A percentile compares a stretch with the other conserved stretches of the same genome.
phyloP scores from a whole-genome alignment of 2,888 invertebrate genomes.

The Eledone cirrhosa region DNA sequence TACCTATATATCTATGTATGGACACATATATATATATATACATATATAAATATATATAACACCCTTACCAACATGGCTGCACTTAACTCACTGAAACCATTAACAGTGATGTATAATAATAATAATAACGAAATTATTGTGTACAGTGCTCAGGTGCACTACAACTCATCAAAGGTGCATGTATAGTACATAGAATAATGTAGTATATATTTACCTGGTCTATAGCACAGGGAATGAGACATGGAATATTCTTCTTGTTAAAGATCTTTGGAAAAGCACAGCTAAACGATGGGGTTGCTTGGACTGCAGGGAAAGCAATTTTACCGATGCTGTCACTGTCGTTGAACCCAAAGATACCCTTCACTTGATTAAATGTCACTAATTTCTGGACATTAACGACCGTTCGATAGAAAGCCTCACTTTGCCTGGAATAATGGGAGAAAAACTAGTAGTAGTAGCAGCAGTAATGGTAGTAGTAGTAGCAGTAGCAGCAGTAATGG shows the following conservation, averaged over 20 bases:
- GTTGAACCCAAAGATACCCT: constrained; percentile 97
- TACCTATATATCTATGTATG: no score
- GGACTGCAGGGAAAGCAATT: constrained; percentile 94
- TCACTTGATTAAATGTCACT: constrained; percentile 97
- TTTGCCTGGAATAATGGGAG: constrained; percentile 73
- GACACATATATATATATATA: no score
- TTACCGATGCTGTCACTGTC: constrained; percentile 97
- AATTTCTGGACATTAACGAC: constrained; percentile 90
- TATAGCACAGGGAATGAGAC: constrained; percentile 96
- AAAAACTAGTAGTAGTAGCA: background rate
- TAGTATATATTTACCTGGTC: constrained; percentile 79
- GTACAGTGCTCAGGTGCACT: no score
- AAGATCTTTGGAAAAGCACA: constrained; percentile 82
- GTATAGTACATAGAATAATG: no score
- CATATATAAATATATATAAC: no score
- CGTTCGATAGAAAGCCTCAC: constrained; percentile 91
- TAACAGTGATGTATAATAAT: no score
- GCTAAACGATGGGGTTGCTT: constrained; percentile 90
- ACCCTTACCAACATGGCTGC: no score
- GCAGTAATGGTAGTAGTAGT: no score
- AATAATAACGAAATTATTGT: no score
- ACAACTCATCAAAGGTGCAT: no score
- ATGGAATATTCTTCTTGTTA: constrained; percentile 78
- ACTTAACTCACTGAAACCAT: no score
- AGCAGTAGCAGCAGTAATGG: constrained; percentile 17